Percentiles rank a stretch among this genome's conserved stretches.
Conservation (phyloP, 2,113 vertebrate species). For the Mystacornis crossleyi region DNA sequence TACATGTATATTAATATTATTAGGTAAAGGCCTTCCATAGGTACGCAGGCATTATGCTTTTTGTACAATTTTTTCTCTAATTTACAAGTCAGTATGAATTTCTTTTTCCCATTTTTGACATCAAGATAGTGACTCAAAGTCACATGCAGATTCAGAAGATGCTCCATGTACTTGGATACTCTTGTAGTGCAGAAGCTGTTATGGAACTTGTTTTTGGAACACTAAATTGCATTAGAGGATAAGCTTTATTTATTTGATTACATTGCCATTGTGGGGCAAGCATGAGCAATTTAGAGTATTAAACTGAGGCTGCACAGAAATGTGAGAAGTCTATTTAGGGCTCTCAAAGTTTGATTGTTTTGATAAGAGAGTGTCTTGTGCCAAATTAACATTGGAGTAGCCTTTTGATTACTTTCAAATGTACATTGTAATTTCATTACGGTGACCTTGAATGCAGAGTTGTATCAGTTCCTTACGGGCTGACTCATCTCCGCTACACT, state of each 20-base stretch:
- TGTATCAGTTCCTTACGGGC: neutral
- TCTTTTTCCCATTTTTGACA: neutral
- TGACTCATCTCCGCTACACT: neutral
- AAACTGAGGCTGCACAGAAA: constrained; percentile 6
- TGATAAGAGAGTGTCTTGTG: neutral
- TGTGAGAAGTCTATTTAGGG: neutral
- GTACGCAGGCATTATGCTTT: neutral
- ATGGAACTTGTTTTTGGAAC: neutral
- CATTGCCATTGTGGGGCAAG: neutral
- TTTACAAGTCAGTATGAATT: neutral
- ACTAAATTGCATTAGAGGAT: constrained; percentile 6
- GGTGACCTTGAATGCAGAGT: neutral
- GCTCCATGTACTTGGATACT: neutral
- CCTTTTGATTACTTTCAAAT: neutral
- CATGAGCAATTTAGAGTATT: constrained; percentile 28
- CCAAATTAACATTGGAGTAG: constrained; percentile 6
- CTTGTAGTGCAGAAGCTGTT: neutral
- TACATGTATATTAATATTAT: neutral
- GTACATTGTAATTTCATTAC: constrained; percentile 15
- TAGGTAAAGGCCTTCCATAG: neutral
- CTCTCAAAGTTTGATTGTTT: neutral
- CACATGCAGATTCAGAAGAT: neutral
- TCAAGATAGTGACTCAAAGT: neutral
- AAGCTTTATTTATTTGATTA: constrained; percentile 24
- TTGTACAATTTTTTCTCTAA: neutral